Evolutionary conservation across 1,140 invertebrate species (phyloP), one percentile per base, ranked within the genome.

Genomic region (Danaus plexippus): DNA sequence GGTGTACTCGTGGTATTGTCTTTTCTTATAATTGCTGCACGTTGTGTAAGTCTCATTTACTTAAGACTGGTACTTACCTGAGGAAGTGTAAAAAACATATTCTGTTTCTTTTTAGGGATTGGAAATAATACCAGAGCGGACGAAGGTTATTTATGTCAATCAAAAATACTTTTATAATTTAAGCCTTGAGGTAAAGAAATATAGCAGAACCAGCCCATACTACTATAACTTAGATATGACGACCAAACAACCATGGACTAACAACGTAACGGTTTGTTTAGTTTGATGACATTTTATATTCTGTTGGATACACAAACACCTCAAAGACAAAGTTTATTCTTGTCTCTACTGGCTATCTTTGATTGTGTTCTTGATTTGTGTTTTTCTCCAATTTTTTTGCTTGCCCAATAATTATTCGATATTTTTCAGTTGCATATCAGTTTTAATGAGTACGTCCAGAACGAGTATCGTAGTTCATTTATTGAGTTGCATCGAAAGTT

Each of bases 401-500:
- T n/a, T n/a, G n/a, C n/a, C n/a, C n/a, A n/a, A n/a, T n/a, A n/a
- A n/a, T n/a, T n/a, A n/a, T n/a, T 2, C 18, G 18, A 2, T 22
- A 22, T 22, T 22, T 22, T 22, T 22, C 54, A 77, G 75, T 9
- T 75, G 0, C 44, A 69, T 47, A 12, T 74, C 9, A 2, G 49
- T 8, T 61, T 69, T 18, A 66, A 62, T 48, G 67, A 75, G 50
- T 66, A 50, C 11, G 53, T 69, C 3, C 66, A 69, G 11, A 75
- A 74, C 43, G 69, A 73, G 40, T 77, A 77, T 59, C 61, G 57
- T 9, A 63, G 58, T 5, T 70, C 69, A 1, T 72, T 77, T 47
- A 50, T 74, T 1, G 64, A 66, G 48, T 10, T 69, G 40, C 64
- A 61, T 12, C 64, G 66, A 42, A 65, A 67, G 18, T 46, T 63